These are phyloP conservation scores for Catocala fraxini DNA, from an alignment of 2,888 invertebrate species.

Conservation along the genomic window DNA sequence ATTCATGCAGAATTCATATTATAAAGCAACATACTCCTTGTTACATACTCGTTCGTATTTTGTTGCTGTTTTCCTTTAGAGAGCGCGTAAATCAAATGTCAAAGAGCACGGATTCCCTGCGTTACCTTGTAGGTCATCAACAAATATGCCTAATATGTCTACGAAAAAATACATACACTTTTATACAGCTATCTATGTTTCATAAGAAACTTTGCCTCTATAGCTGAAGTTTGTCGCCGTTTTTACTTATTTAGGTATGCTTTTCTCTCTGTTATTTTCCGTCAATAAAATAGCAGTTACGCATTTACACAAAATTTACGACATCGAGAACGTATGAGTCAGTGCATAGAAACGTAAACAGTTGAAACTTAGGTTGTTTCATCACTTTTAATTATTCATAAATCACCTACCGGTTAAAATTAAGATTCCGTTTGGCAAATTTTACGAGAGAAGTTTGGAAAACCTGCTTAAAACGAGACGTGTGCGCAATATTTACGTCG, in stretches of 20 bases:
- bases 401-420: slow-evolving; percentile 67
- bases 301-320: slow-evolving; percentile 36
- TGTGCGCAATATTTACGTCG: slow-evolving; percentile 55
- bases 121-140: slow-evolving; percentile 35
- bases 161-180: slow-evolving; percentile 20
- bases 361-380: slow-evolving; percentile 57
- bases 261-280: slow-evolving; percentile 24
- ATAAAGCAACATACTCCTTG: slow-evolving; percentile 53
- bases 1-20: slow-evolving; percentile 64
- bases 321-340: slow-evolving; percentile 44
- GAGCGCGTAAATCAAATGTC: slow-evolving; percentile 51
- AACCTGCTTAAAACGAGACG: slow-evolving; percentile 53
- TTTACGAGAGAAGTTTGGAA: slow-evolving; percentile 65
- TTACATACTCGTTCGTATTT: slow-evolving; percentile 38
- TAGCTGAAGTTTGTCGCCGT: slow-evolving; percentile 10
- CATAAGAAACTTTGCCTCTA: slow-evolving; percentile 20
- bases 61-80: slow-evolving; percentile 37
- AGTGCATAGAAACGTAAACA: slow-evolving; percentile 54
- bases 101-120: slow-evolving; percentile 37
- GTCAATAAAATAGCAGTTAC: slow-evolving; percentile 31
- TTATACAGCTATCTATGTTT: slow-evolving; percentile 20
- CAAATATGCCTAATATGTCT: slow-evolving; percentile 38
- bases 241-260: slow-evolving; percentile 22
- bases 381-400: slow-evolving; percentile 68
- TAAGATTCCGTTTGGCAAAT: slow-evolving; percentile 65